Evolutionary conservation across 2,113 vertebrate genomes (phyloP).

Genomic region (Callipepla squamata): DNA sequence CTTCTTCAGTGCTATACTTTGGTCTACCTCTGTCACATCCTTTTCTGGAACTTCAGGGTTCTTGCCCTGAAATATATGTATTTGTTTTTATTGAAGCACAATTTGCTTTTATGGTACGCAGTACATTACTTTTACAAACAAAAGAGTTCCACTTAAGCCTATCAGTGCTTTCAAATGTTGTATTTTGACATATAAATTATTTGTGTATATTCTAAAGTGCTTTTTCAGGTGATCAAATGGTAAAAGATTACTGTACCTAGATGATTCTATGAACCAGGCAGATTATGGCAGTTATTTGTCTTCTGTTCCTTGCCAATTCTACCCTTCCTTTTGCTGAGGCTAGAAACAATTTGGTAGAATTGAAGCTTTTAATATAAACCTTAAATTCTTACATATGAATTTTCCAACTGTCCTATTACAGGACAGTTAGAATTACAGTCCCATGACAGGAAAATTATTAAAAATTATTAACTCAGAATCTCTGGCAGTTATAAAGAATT

Average conservation of each 20-base stretch:
- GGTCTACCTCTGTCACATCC: conserved; percentile 3
- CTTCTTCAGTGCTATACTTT: conserved; percentile 21
- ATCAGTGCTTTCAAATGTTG: not conserved
- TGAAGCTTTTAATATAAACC: conserved; percentile 58
- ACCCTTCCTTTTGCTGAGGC: not conserved
- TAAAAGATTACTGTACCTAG: not conserved
- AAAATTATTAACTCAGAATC: conserved; percentile 65
- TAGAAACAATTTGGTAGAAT: conserved; percentile 47
- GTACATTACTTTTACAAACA: conserved; percentile 41
- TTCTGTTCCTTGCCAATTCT: not conserved
- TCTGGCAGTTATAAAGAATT: conserved; percentile 65
- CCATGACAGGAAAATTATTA: conserved; percentile 63
- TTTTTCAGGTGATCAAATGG: not conserved
- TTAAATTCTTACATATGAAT: conserved; percentile 52
- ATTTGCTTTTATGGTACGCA: conserved; percentile 3
- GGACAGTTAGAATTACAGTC: conserved; percentile 48
- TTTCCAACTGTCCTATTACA: conserved; percentile 49
- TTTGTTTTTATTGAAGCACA: not conserved
- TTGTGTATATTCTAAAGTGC: conserved; percentile 5
- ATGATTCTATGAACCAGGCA: conserved; percentile 18
- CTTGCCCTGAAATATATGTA: not conserved
- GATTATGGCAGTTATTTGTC: conserved; percentile 8
- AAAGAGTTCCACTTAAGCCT: conserved; percentile 17
- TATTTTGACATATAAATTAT: conserved; percentile 17
- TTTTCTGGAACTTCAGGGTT: not conserved